Base-by-base conservation (phyloP, 2,113 vertebrate species). In the Marcusenius ussheri region DNA sequence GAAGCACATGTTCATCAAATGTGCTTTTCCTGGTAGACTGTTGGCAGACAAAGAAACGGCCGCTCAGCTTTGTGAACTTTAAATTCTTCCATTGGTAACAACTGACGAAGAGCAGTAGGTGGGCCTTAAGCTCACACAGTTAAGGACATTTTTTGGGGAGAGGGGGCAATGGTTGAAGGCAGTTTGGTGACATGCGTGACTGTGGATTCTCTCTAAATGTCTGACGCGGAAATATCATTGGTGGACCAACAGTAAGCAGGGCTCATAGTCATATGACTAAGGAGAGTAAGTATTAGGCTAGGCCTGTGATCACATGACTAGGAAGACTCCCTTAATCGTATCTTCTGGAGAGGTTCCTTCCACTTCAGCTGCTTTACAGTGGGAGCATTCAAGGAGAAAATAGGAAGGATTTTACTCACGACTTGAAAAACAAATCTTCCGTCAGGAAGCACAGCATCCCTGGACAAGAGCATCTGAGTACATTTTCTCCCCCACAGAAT, bases 351-450 rank as follows among this genome's bases (percentile, higher is more conserved):
- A 87, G 56, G 85, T 56, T 49, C 45, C 45, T 80, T 80, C 74
- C 74, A 15, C 74, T 80, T 80, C 74, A 80, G 74, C 74, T 80
- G 35, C 35, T 80, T 80, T 35, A 53, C 85, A 87, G 47, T 53
- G 85, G 50, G 50, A 51, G 50, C 49, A 87, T 35, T 53, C 50
- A 39, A 56, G 85, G 31, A 56, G 85, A 87, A 87, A 87, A 87
- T 53, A 87, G 85, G 85, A 87, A 50, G 50, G 85, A 50, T 49
- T 87, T 87, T 49, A 53, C 49, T 31, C 85, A 56, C 27, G 5
- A 51, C 47, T 27, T 87, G 50, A 53, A 53, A 87, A 53, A 51
- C 83, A 84, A 46, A 47, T 84, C 45, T 46, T 84, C 83, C 39
- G 39, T 47, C 47, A 87, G 50, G 49, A 53, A 35, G 49, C 27